These are phyloP conservation scores for Typhlichthys eigenmanni DNA, from an alignment of 2,797 vertebrate species.

Conservation along the genomic window DNA sequence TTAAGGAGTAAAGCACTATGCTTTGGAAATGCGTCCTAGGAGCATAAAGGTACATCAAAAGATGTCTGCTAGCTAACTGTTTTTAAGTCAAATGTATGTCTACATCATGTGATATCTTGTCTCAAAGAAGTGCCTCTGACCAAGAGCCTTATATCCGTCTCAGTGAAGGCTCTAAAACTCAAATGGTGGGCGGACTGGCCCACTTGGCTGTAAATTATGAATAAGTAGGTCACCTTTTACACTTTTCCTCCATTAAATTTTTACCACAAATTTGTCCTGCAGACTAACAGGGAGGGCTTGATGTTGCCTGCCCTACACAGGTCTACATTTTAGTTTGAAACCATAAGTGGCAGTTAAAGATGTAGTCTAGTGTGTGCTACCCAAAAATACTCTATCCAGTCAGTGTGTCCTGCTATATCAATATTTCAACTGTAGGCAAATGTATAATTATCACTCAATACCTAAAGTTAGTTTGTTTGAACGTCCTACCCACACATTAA, in stretches of 20 bases:
- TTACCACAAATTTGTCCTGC: not conserved
- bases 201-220: conserved; percentile 1
- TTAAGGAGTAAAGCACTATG: not conserved
- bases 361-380: too few relatives aligned
- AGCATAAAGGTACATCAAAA: conserved; percentile 24
- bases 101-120: conserved; percentile 3
- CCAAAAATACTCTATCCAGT: too few relatives aligned
- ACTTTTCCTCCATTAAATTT: not conserved
- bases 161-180: not conserved
- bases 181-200: not conserved
- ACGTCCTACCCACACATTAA: not conserved
- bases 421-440: too few relatives aligned
- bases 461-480: not conserved
- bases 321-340: conserved; percentile 20
- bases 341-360: conserved; percentile 7
- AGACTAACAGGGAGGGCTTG: not conserved
- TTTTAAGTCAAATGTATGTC: conserved; percentile 1
- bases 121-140: not conserved
- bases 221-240: not conserved
- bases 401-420: too few relatives aligned
- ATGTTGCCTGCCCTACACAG: not conserved
- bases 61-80: conserved; percentile 10
- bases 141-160: not conserved
- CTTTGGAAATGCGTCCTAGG: conserved; percentile 9
- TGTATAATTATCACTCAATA: too few relatives aligned